Conservation (phyloP, 2,888 invertebrate genomes). For the Drosophila meridiana region DNA sequence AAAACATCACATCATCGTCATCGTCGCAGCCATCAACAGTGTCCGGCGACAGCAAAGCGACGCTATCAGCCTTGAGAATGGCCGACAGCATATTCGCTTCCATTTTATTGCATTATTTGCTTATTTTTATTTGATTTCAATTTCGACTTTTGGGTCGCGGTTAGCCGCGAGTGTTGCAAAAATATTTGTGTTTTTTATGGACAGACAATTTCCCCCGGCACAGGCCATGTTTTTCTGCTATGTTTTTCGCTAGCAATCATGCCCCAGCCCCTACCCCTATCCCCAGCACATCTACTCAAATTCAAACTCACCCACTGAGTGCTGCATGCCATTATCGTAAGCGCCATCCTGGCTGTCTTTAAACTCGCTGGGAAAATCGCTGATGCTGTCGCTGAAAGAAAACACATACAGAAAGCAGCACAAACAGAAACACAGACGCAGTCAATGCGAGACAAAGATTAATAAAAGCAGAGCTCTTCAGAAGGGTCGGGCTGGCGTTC, state of each 20-base stretch:
- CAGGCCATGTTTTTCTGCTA: neutral
- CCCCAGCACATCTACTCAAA: conserved; percentile 1
- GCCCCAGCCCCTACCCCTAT: neutral
- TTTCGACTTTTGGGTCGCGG: conserved; percentile 51
- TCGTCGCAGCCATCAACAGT: conserved; percentile 46
- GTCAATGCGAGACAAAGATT: conserved; percentile 6
- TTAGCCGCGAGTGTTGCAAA: conserved; percentile 45
- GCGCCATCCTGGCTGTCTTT: conserved; percentile 87
- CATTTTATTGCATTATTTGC: conserved; percentile 74
- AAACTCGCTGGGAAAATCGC: conserved; percentile 89
- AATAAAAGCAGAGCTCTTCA: conserved; percentile 24
- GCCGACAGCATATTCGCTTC: conserved; percentile 35
- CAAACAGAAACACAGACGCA: conserved; percentile 6
- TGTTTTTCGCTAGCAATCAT: neutral
- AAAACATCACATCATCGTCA: conserved; percentile 57
- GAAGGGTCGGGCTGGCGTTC: neutral
- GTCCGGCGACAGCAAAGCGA: conserved; percentile 28
- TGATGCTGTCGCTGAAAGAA: conserved; percentile 88
- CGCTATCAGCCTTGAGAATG: conserved; percentile 29
- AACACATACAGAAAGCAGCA: conserved; percentile 1
- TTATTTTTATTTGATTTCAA: conserved; percentile 64
- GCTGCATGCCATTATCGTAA: conserved; percentile 88
- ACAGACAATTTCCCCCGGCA: conserved; percentile 12
- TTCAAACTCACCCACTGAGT: conserved; percentile 87
- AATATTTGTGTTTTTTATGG: conserved; percentile 56